Evolutionary conservation across 2,888 invertebrate genomes (phyloP).

Genomic region (Lithosia quadra): DNA sequence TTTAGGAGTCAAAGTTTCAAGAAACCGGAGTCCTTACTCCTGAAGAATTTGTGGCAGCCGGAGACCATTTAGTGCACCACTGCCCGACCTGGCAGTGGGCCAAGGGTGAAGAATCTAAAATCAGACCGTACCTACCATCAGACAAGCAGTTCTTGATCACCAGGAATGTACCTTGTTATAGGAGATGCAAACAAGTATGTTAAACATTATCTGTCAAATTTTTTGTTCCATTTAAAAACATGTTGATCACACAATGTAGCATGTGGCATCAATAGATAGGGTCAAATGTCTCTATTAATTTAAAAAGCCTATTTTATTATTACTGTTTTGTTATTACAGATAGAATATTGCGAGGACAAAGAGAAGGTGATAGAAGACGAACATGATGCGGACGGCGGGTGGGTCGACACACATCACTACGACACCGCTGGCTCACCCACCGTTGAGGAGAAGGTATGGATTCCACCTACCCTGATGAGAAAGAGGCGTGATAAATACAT

Average conservation of each 20-base stretch:
- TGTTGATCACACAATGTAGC: too few relatives aligned
- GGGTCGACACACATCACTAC: constrained; percentile 99
- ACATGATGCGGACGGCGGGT: constrained; percentile 95
- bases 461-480: too few relatives aligned
- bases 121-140: constrained; percentile 95
- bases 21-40: constrained; percentile 99
- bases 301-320: too few relatives aligned
- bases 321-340: constrained; percentile 77
- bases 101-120: constrained; percentile 95
- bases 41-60: constrained; percentile 99
- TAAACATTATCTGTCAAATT: neutral
- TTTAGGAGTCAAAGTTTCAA: constrained; percentile 97
- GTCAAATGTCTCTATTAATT: too few relatives aligned
- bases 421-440: constrained; percentile 89
- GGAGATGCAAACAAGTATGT: constrained; percentile 95
- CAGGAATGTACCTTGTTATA: constrained; percentile 98
- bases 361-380: constrained; percentile 96
- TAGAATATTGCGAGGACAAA: constrained; percentile 96
- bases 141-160: constrained; percentile 99
- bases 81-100: constrained; percentile 99
- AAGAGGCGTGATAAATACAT: too few relatives aligned
- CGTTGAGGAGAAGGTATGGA: constrained; percentile 90
- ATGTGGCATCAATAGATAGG: too few relatives aligned
- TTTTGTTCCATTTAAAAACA: neutral
- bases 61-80: constrained; percentile 99